Evolutionary conservation across 2,113 vertebrate species (phyloP), one percentile per base, ranked within the genome.

Genomic region (Sceloporus tristichus): DNA sequence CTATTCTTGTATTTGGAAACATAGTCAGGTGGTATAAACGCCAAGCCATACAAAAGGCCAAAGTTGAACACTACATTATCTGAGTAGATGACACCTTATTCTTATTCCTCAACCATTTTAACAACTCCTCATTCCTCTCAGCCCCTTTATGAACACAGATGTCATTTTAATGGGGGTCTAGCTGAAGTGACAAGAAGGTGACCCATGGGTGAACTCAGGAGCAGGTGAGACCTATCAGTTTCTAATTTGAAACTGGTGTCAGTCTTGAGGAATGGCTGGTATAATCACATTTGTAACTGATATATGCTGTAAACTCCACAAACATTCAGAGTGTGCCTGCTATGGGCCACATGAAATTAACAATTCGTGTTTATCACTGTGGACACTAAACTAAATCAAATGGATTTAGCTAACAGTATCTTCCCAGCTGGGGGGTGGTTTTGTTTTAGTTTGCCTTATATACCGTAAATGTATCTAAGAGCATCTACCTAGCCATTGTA

Each of bases 201-300:
- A 98, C 98, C 98, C 95, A 89, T 91, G 90, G 56, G 91, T 97
- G 98, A 99, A 98, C 98, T 95, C 94, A 93, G 95, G 95, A 95
- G 93, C 95, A 97, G 97, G 97, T 98, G 97, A 97, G 94, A 89
- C 82, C 93, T 95, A 96, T 97, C 96, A 95, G 95, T 94, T 96
- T 97, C 97, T 98, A 97, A 98, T 98, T 97, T 97, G 96, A 95
- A 97, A 95, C 92, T 91, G 89, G 93, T 97, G 96, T 96, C 97
- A 96, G 95, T 91, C 91, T 92, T 96, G 96, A 97, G 93, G 92
- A 97, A 97, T 94, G 96, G 92, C 92, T 94, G 91, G 89, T 90
- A 92, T 96, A 96, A 97, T 97, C 96, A 95, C 93, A 94, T 97
- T 96, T 95, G 96, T 96, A 96, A 96, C 96, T 91, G 95, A 97